phyloP scores from a whole-genome alignment of 1,140 invertebrate genomes.

The Tetragnatha versicolor region DNA sequence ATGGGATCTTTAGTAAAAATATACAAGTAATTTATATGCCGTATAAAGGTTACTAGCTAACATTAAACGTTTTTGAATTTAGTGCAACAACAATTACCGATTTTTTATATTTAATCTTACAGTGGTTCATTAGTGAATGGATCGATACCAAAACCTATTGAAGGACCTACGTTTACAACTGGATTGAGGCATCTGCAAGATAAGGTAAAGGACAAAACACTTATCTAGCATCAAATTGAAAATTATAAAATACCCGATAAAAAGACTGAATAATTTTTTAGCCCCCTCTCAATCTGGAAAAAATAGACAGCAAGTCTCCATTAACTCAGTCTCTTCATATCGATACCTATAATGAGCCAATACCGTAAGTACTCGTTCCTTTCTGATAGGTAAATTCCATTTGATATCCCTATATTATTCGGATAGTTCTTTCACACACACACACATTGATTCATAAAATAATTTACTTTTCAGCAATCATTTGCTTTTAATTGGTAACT shows the following conservation, averaged over 20 bases:
- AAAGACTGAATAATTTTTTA: neutral
- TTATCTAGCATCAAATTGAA: neutral
- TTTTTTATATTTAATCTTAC: neutral
- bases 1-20: too few species aligned
- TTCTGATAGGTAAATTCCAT: too few species aligned
- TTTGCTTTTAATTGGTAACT: too few species aligned
- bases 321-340: conserved; percentile 79
- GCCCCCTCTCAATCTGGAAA: conserved; percentile 34
- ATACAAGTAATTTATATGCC: too few species aligned
- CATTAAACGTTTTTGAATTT: too few species aligned
- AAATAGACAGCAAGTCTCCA: conserved; percentile 60
- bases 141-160: conserved; percentile 28
- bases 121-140: conserved; percentile 39
- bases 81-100: too few species aligned
- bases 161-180: conserved; percentile 32
- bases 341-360: conserved; percentile 82
- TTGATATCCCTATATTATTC: too few species aligned
- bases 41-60: too few species aligned
- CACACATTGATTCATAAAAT: too few species aligned
- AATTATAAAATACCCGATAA: neutral
- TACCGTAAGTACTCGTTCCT: conserved; percentile 76
- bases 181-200: conserved; percentile 18
- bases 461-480: too few species aligned
- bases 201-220: conserved; percentile 7
- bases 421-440: too few species aligned